phyloP scores from a whole-genome alignment of 2,797 vertebrate species.

The Aselliscus stoliczkanus region DNA sequence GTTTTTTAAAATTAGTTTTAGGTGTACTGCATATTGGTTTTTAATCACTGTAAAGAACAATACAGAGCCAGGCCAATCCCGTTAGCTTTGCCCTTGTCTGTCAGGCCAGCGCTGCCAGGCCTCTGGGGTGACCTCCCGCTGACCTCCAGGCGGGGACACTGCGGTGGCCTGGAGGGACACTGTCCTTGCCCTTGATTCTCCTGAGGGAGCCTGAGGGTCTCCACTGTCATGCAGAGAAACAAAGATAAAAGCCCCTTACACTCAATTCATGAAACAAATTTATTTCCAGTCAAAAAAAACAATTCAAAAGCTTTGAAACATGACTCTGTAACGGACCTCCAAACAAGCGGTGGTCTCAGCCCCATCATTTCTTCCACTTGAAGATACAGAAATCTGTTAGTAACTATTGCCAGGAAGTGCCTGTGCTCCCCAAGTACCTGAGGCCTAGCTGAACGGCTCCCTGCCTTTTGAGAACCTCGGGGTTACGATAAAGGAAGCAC shows the following conservation, averaged over 20 bases:
- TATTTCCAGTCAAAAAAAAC: neutral
- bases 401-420: neutral
- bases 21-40: neutral
- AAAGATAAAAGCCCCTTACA: neutral
- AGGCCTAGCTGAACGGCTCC: neutral
- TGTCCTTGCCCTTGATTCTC: neutral
- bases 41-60: constrained; percentile 29
- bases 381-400: neutral
- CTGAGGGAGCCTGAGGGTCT: neutral
- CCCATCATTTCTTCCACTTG: neutral
- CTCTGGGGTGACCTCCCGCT: accelerated
- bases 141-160: neutral
- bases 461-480: neutral
- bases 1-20: constrained; percentile 1
- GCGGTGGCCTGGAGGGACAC: neutral
- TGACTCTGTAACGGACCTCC: neutral
- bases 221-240: neutral
- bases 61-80: neutral
- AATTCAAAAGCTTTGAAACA: neutral
- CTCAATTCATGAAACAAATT: neutral
- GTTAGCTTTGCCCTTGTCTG: constrained; percentile 49
- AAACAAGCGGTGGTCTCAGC: neutral
- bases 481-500: neutral
- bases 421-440: neutral
- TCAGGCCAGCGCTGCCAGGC: neutral